Base-by-base conservation (phyloP, 2,797 vertebrate species). In the Clamator glandarius region DNA sequence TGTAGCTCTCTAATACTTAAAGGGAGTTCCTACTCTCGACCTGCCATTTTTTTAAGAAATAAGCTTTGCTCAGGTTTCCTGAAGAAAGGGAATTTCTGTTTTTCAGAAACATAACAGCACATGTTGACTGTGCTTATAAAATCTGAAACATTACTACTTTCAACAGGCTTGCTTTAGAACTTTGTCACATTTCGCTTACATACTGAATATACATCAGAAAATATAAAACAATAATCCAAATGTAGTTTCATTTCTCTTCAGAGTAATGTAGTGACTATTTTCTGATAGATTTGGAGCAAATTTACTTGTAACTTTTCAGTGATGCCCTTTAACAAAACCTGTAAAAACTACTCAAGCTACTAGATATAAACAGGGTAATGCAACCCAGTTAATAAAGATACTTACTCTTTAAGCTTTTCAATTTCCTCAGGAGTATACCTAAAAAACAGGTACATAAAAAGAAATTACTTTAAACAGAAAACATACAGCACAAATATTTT, bases 361-460 rank as follows among this genome's bases (percentile, higher is more conserved):
- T 61, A 76, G 52, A 92, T 50, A 77, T 6, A 55, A 93, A 89
- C 55, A 87, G 79, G 31, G n/a, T 51, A 84, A 33, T 51, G 15
- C n/a, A 39, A 95, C 2, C 7, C 72, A 54, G 7, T 67, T 64
- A 67, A 17, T 79, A 78, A 89, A 84, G 69, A 69, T 82, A 98
- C 98, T 99, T 98, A 99, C 99, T 98, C 98, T 98, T 99, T 99
- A 39, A 99, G 98, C 86, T 98, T 99, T 96, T 99, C 98, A 67
- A 99, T 99, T 98, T 99, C 99, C 76, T 99, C 98, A 54, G 99
- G 98, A 7, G 98, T 99, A 52, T 99, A 99, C 96, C 99, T 99
- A 97, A 62, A 51, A 78, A 96, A 96, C 14, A 87, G 24, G n/a
- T 46, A 85, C 76, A 96, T 33, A 96, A 93, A 92, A 91, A 93